phyloP scores from a whole-genome alignment of 2,888 invertebrate species.

The Brachyopa scutellaris region DNA sequence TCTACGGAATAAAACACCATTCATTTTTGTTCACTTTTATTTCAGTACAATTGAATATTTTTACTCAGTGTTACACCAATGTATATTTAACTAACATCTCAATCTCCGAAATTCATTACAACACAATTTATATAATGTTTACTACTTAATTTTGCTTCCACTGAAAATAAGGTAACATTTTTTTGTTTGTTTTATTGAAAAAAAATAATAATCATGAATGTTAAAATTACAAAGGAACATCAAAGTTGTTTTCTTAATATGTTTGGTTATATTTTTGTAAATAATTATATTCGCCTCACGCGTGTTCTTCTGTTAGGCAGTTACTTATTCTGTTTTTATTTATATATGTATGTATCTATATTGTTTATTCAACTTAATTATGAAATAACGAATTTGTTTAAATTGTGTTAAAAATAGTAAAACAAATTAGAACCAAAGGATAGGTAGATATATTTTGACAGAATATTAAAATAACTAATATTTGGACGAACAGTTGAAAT shows the following conservation, averaged over 20 bases:
- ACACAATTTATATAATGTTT: conserved; percentile 47
- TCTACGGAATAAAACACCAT: conserved; percentile 1
- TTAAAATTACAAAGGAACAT: conserved; percentile 66
- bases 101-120: conserved; percentile 42
- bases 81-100: conserved; percentile 38
- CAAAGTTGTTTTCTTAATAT: conserved; percentile 41
- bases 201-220: conserved; percentile 49
- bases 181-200: conserved; percentile 33
- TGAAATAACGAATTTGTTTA: too few species aligned
- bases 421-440: conserved; percentile 3
- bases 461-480: too few species aligned
- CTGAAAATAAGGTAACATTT: conserved; percentile 36
- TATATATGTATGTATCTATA: too few species aligned
- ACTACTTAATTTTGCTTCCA: conserved; percentile 24
- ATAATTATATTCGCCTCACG: neutral
- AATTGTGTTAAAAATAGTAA: neutral
- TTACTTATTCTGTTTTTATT: neutral
- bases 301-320: neutral
- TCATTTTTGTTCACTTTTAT: conserved; percentile 48
- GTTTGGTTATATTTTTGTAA: conserved; percentile 11
- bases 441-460: too few species aligned
- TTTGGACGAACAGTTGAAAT: too few species aligned
- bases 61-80: conserved; percentile 62
- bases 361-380: conserved; percentile 7
- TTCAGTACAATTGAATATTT: conserved; percentile 60